Evolutionary conservation across 2,888 invertebrate genomes (phyloP).

Genomic region (Physocephala rufipes): DNA sequence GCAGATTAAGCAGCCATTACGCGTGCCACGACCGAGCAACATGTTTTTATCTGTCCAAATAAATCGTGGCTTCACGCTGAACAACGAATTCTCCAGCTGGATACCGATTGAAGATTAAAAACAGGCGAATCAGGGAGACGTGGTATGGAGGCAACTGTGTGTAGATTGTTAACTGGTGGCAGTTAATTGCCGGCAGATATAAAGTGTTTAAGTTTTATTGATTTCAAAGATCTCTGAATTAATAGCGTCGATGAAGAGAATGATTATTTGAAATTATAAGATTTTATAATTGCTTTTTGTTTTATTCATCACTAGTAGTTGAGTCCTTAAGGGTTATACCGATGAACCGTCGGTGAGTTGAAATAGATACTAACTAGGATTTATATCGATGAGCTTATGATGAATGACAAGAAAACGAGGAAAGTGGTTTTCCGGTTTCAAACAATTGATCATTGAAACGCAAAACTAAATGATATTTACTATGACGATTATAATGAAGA

Average conservation of each 20-base stretch:
- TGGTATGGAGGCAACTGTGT: not conserved
- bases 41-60: conserved; percentile 33
- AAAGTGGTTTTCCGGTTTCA: too few relatives aligned
- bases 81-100: not conserved
- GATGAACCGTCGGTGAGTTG: not conserved
- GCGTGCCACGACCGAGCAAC: conserved; percentile 21
- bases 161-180: not conserved
- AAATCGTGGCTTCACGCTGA: conserved; percentile 15
- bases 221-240: too few relatives aligned
- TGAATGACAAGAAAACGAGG: too few relatives aligned
- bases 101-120: not conserved
- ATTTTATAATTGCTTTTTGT: too few relatives aligned
- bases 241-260: too few relatives aligned
- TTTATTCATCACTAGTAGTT: not conserved
- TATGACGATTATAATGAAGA: too few relatives aligned
- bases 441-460: too few relatives aligned
- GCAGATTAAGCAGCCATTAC: conserved; percentile 19
- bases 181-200: not conserved
- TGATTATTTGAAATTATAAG: too few relatives aligned
- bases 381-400: too few relatives aligned
- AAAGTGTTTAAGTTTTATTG: not conserved
- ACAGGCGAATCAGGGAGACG: not conserved
- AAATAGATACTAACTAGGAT: too few relatives aligned
- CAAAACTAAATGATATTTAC: not conserved
- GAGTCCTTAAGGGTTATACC: not conserved